A percentile compares a stretch with the other conserved stretches of the same genome.
phyloP scores from a whole-genome alignment of 2,797 vertebrate genomes.

The Poeciliopsis paucimaculata region DNA sequence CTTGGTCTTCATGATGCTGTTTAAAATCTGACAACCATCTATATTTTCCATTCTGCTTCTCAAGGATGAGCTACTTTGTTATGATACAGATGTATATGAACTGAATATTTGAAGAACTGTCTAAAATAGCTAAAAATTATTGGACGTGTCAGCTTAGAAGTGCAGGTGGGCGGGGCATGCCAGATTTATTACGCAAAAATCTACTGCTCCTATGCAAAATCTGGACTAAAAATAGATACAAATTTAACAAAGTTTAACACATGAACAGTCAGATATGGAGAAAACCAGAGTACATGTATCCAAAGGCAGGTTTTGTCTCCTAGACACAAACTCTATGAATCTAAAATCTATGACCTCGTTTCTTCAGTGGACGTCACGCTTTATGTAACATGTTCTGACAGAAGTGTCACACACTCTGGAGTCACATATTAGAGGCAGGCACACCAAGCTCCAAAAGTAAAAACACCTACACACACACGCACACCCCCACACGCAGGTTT shows the following conservation, averaged over 20 bases:
- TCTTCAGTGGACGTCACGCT: slow-evolving; percentile 58
- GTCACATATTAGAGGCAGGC: slow-evolving; percentile 43
- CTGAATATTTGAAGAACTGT: too few relatives aligned
- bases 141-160: too few relatives aligned
- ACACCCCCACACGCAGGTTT: slow-evolving; percentile 3
- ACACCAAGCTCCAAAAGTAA: slow-evolving; percentile 24
- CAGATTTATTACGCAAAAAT: too few relatives aligned
- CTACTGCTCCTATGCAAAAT: too few relatives aligned
- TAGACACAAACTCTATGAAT: slow-evolving; percentile 28
- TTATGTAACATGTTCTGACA: slow-evolving; percentile 68
- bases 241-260: background rate
- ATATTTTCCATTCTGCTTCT: background rate
- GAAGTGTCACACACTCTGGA: slow-evolving; percentile 47
- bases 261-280: background rate
- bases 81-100: too few relatives aligned
- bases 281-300: background rate
- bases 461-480: background rate
- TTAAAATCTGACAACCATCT: background rate
- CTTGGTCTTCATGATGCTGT: background rate
- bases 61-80: background rate
- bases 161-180: too few relatives aligned
- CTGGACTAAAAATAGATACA: background rate
- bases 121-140: too few relatives aligned
- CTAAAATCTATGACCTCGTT: slow-evolving; percentile 57
- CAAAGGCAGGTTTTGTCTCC: slow-evolving; percentile 9